Evolutionary conservation across 1,140 invertebrate species (phyloP), one percentile per base, ranked within the genome.

Genomic region (Aphaenogaster rudis): DNA sequence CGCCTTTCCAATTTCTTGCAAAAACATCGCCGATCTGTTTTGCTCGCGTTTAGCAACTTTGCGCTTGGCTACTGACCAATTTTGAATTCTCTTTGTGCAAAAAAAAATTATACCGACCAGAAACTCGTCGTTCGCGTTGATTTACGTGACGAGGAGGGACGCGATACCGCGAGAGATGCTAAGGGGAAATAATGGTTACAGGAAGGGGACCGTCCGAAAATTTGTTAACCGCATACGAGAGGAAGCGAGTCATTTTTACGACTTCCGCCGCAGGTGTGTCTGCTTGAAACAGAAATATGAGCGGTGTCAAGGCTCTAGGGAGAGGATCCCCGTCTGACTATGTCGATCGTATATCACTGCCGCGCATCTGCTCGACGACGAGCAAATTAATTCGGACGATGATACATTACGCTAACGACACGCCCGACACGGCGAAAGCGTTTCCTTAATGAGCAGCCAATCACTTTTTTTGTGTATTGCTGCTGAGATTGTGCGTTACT

Each of bases 181-280:
- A 74, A 89, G 54, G 48, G 61, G 80, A 89, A 91, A 89, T 90
- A 89, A 89, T 88, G 86, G 80, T 86, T 39, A 33, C 33, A 76
- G 86, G 78, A 54, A 90, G 59, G 36, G 59, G 9, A 39, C 48
- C 69, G 78, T 69, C 82, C 79, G 85, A 86, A 89, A 90, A 91
- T 91, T 91, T 90, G 89, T 89, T 90, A 90, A 89, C 86, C 69
- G 57, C 59, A 61, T 50, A 36, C 28, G 71, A 50, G 86, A 86
- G 86, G 76, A 87, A 88, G 81, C 50, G 59, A 69, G 50, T 54
- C 48, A 89, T 86, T 91, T 89, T 91, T 86, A 89, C 77, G 64
- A 81, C 85, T 85, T 87, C 63, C 80, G 45, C 21, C 74, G 86
- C 78, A 74, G 78, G 80, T 76, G 48, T 48, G 61, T 78, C 54